Conservation (phyloP, 2,113 vertebrate species). For the Podarcis cretensis region DNA sequence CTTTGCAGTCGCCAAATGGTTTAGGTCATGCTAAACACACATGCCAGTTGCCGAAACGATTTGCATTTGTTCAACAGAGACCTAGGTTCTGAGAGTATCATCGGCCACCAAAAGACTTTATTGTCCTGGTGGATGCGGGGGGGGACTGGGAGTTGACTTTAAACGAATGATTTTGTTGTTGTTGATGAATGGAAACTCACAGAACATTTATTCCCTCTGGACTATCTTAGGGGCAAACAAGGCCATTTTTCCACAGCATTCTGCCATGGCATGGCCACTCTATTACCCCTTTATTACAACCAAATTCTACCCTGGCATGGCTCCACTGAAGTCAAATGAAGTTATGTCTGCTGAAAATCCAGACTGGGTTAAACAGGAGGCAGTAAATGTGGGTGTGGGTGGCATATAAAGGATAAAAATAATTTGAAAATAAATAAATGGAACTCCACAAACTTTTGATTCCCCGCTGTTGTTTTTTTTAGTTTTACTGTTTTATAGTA, state of each 20-base stretch:
- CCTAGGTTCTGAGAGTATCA: not conserved
- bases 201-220: not conserved
- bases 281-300: not conserved
- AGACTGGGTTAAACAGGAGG: fast-evolving
- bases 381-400: not conserved
- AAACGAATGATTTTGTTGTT: not conserved
- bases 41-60: too few relatives aligned
- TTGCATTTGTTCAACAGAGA: not conserved
- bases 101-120: not conserved
- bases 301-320: not conserved
- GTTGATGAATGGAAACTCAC: not conserved
- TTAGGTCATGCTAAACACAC: too few relatives aligned
- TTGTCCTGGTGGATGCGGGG: not conserved
- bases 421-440: not conserved
- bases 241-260: not conserved
- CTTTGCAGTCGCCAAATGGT: too few relatives aligned
- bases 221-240: not conserved
- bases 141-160: not conserved
- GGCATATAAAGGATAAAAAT: not conserved
- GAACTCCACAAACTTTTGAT: not conserved
- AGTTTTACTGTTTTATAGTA: not conserved
- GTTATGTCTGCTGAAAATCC: not conserved
- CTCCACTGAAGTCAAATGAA: not conserved
- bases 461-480: not conserved
- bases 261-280: not conserved